Percentiles rank a stretch among this genome's conserved stretches.
Evolutionary conservation across 2,113 vertebrate species (phyloP).

Genomic region (Tetrax tetrax): DNA sequence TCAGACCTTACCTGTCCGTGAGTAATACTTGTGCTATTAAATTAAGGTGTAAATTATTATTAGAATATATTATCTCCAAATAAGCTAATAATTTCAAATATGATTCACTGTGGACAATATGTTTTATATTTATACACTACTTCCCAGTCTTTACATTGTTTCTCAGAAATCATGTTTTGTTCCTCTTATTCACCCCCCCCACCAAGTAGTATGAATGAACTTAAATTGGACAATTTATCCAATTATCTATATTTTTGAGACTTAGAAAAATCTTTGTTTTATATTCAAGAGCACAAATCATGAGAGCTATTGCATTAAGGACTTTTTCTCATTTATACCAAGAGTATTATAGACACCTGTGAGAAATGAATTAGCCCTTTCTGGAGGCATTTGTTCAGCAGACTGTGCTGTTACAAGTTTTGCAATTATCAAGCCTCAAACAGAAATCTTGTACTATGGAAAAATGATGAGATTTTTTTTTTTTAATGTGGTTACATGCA

Average conservation of each 20-base stretch:
- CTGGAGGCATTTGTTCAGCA: neutral
- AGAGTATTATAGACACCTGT: neutral
- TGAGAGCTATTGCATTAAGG: neutral
- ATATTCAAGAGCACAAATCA: neutral
- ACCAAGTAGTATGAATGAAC: neutral
- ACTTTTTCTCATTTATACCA: neutral
- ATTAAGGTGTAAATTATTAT: neutral
- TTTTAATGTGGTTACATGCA: neutral
- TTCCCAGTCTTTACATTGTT: neutral
- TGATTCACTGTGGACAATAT: neutral
- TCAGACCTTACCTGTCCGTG: conserved; percentile 95
- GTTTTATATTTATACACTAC: neutral
- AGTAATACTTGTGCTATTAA: conserved; percentile 70
- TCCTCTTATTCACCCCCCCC: neutral
- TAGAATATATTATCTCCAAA: neutral
- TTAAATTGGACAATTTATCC: neutral
- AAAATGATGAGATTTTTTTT: neutral
- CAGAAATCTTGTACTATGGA: neutral
- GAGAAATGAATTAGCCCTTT: neutral
- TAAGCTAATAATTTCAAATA: neutral
- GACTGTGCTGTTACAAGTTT: neutral
- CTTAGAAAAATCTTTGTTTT: neutral
- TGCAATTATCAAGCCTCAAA: neutral
- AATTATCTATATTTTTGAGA: neutral
- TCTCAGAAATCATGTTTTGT: neutral